These are phyloP conservation scores for Andrena bicolor DNA, from an alignment of 2,888 invertebrate species.

Conservation along the genomic window DNA sequence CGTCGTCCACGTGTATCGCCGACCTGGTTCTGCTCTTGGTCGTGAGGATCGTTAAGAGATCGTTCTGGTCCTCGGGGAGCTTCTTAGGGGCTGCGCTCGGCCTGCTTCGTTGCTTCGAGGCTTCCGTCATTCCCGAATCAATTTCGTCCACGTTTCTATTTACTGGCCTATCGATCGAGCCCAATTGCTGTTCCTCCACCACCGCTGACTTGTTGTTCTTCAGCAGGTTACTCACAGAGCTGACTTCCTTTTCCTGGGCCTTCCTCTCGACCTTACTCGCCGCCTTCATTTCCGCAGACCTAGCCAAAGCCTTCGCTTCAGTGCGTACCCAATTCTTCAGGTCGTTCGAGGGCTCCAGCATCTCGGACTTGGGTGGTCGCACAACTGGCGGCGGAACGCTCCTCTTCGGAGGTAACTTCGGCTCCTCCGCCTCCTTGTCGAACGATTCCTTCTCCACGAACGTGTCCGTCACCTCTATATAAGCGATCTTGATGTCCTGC, in stretches of 20 bases:
- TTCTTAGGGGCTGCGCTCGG: conserved; percentile 56
- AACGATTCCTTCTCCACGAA: conserved; percentile 84
- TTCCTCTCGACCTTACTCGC: conserved; percentile 43
- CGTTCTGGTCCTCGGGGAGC: conserved; percentile 70
- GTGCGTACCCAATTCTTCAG: conserved; percentile 80
- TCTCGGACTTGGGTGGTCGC: conserved; percentile 83
- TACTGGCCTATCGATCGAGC: conserved; percentile 20
- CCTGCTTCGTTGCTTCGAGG: conserved; percentile 32
- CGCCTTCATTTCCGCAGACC: conserved; percentile 49
- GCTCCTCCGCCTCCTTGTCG: conserved; percentile 85
- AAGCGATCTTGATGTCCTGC: conserved; percentile 80
- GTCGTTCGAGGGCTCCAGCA: conserved; percentile 78
- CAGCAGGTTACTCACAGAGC: not conserved
- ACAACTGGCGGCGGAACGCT: conserved; percentile 85
- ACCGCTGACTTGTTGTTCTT: conserved; percentile 17
- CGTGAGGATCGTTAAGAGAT: conserved; percentile 79
- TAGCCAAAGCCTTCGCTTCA: conserved; percentile 75
- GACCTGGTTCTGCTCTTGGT: conserved; percentile 81
- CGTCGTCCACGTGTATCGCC: conserved; percentile 80
- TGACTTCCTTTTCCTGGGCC: not conserved
- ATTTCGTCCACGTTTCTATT: conserved; percentile 34
- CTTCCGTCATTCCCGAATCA: conserved; percentile 26
- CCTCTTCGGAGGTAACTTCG: conserved; percentile 85
- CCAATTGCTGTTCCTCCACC: conserved; percentile 47
- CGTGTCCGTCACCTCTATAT: conserved; percentile 79